Base-by-base conservation (phyloP, 2,797 vertebrate genomes). In the Xiphophorus birchmanni region DNA sequence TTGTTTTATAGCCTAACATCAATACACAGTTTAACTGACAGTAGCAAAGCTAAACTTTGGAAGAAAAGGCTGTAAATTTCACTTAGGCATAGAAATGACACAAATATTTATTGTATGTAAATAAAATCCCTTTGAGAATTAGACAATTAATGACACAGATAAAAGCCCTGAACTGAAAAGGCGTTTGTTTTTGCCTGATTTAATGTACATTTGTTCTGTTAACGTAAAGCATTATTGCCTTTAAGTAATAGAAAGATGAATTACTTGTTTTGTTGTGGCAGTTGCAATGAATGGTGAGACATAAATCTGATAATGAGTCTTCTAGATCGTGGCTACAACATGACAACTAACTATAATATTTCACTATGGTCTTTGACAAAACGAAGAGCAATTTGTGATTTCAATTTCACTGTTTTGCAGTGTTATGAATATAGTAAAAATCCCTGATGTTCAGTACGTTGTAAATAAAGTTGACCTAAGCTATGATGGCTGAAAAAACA, bases 161-260 rank as follows among this genome's bases (percentile, higher is more conserved):
- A 42, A 69, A 69, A 42, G 37, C 37, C 63, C 37, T 42, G 21
- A 23, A 69, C 65, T 5, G 21, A 23, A 26, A 42, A 5, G 21
- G 3, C 23, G 9, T 40, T 69, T 69, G 23, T 69, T 69, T 69
- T 26, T 69, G 11, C 18, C 42, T 42, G 74, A 56, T 58, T 54
- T n/a, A 40, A 58, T 56, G 74, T 58, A n/a, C 50, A 56, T 75
- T 67, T 67, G 52, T 56, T 42, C 37, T 75, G 7, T 75, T 42
- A 75, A 75, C 17, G 26, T 48, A 26, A 42, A 69, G 65, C 23
- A 69, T 76, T 47, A 65, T 15, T 63, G 75, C 42, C 17, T 63
- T 44, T 60, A 42, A 56, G 37, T 21, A 75, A 47, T 48, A 65
- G 5, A 35, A 15, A 37, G 35, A 69, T 69, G 40, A 58, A 15